A percentile compares a stretch with the other conserved stretches of the same genome.
These are phyloP conservation scores for Tanypteryx hageni DNA, from an alignment of 2,888 invertebrate genomes.

Conservation along the genomic window DNA sequence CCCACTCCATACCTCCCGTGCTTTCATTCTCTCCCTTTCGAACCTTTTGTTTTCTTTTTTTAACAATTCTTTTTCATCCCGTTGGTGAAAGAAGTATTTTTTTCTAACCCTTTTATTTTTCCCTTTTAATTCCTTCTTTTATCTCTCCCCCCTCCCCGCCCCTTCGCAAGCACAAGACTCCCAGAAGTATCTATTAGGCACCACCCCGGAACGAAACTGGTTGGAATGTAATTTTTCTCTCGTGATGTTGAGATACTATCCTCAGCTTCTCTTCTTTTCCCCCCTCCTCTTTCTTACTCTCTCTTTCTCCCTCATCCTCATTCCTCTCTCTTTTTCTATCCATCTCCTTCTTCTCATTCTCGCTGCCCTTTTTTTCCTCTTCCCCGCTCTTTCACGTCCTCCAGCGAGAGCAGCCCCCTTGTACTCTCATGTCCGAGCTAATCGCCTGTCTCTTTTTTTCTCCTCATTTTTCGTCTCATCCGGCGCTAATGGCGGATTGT, in stretches of 20 bases:
- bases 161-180: not conserved
- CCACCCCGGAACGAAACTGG: conserved; percentile 41
- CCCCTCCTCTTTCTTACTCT: not conserved
- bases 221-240: conserved; percentile 50
- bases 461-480: not conserved
- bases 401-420: not conserved
- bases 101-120: not conserved
- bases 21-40: not conserved
- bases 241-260: conserved; percentile 43
- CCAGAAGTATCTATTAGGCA: conserved; percentile 40
- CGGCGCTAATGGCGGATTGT: conserved; percentile 15
- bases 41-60: not conserved
- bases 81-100: conserved; percentile 23
- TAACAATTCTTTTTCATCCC: not conserved
- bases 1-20: not conserved
- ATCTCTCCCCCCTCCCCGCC: not conserved
- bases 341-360: not conserved
- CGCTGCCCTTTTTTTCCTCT: not conserved
- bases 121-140: not conserved
- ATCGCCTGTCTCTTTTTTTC: conserved; percentile 15
- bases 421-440: conserved; percentile 14
- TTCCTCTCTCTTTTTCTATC: not conserved
- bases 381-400: not conserved
- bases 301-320: not conserved
- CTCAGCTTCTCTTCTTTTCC: not conserved